These are phyloP conservation scores for Brenthis daphne DNA, from an alignment of 2,888 invertebrate species.

Conservation along the genomic window DNA sequence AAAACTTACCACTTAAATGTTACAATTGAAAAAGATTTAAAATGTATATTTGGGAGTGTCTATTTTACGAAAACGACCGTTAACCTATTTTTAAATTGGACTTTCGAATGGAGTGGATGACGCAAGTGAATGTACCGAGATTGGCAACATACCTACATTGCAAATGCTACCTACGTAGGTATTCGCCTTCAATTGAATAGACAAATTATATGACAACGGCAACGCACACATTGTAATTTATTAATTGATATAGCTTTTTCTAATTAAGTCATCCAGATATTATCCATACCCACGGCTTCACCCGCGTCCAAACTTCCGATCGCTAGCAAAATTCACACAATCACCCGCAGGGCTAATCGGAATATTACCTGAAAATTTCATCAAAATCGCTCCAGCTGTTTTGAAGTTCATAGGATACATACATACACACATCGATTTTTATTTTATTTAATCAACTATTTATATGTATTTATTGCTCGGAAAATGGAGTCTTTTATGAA, in stretches of 20 bases:
- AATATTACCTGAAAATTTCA: too few relatives aligned
- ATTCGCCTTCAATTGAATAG: constrained; percentile 28
- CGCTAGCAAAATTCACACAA: too few relatives aligned
- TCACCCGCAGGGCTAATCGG: too few relatives aligned
- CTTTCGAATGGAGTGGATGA: constrained; percentile 68
- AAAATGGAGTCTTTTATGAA: too few relatives aligned
- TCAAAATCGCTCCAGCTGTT: too few relatives aligned
- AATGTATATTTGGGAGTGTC: constrained; percentile 58
- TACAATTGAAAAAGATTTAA: constrained; percentile 50
- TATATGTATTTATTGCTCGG: too few relatives aligned
- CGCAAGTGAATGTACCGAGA: constrained; percentile 56
- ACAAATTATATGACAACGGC: constrained; percentile 26
- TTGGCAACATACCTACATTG: constrained; percentile 54
- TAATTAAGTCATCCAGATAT: constrained; percentile 1
- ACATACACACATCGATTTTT: too few relatives aligned
- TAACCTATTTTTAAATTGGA: constrained; percentile 75
- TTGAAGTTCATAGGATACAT: too few relatives aligned
- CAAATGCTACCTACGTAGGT: constrained; percentile 32
- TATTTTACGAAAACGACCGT: constrained; percentile 65
- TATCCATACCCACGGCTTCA: too few relatives aligned
- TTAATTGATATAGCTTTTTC: background rate
- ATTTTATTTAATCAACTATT: too few relatives aligned
- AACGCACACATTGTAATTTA: constrained; percentile 5
- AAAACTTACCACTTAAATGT: constrained; percentile 10
- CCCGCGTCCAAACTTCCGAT: too few relatives aligned